Conservation (phyloP, 2,797 vertebrate species). For the Gymnopithys bicolor region DNA sequence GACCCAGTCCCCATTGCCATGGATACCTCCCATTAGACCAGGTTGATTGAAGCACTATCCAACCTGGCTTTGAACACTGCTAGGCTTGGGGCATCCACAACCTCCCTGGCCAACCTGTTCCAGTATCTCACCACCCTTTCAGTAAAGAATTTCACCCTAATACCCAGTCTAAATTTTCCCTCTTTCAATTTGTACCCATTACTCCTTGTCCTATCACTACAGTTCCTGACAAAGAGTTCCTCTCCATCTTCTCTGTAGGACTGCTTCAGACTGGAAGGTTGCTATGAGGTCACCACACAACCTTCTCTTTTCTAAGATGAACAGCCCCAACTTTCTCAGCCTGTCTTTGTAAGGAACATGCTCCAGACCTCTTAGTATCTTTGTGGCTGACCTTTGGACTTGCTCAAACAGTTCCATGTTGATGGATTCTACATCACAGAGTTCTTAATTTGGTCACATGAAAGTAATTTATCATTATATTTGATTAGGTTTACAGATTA, state of each 20-base stretch:
- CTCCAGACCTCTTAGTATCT: not conserved
- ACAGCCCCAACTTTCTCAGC: not conserved
- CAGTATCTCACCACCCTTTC: not conserved
- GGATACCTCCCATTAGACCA: not conserved
- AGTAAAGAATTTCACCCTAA: not conserved
- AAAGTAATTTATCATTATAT: not conserved
- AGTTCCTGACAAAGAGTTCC: not conserved
- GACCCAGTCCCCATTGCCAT: too few relatives aligned
- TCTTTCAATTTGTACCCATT: not conserved
- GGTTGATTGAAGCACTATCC: not conserved
- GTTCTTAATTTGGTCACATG: not conserved
- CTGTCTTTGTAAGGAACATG: not conserved
- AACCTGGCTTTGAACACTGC: not conserved
- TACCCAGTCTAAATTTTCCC: not conserved
- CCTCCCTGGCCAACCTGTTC: not conserved
- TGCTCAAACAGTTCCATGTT: not conserved
- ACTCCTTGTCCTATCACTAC: not conserved
- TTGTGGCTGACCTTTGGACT: not conserved
- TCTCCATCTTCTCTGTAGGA: not conserved
- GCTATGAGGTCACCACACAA: not conserved
- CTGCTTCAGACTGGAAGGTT: not conserved
- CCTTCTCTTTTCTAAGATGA: not conserved
- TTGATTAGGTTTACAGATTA: not conserved
- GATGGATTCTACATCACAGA: fast-evolving
- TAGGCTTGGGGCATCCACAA: fast-evolving